Percentiles rank a stretch among this genome's conserved stretches.
Evolutionary conservation across 2,113 vertebrate species (phyloP).

Genomic region (Lethenteron camtschaticum): DNA sequence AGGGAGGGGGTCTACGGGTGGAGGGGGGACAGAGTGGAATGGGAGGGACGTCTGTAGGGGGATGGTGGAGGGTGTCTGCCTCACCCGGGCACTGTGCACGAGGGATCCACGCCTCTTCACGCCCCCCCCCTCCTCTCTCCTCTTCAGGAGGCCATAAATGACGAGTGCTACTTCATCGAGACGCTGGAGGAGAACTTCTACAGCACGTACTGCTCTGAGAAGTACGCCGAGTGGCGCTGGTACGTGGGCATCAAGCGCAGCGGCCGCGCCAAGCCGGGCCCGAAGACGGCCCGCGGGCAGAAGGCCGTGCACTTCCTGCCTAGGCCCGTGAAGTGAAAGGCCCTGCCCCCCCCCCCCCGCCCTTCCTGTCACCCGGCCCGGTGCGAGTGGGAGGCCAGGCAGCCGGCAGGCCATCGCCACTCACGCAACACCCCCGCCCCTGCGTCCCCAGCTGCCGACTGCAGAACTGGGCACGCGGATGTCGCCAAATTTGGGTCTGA

Average conservation of each 20-base stretch:
- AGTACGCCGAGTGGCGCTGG: slow-evolving; percentile 44
- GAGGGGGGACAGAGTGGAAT: not conserved
- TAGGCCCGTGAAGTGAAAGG: slow-evolving; percentile 18
- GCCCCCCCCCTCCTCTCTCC: not conserved
- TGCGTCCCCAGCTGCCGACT: too few species aligned
- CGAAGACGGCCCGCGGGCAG: slow-evolving; percentile 47
- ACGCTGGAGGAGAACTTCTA: slow-evolving; percentile 64
- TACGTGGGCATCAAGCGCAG: slow-evolving; percentile 67
- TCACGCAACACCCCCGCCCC: too few species aligned
- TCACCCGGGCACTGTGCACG: not conserved
- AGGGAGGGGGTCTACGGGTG: not conserved
- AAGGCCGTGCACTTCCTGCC: slow-evolving; percentile 70
- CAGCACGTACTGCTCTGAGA: slow-evolving; percentile 59
- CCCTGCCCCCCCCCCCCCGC: too few species aligned
- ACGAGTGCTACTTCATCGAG: slow-evolving; percentile 69
- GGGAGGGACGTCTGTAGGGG: not conserved
- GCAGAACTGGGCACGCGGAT: too few species aligned
- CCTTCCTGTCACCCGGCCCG: too few species aligned
- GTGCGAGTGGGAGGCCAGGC: too few species aligned
- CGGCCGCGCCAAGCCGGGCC: slow-evolving; percentile 45
- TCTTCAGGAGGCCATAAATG: slow-evolving; percentile 27
- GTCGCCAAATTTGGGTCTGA: too few species aligned
- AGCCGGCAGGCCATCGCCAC: too few species aligned
- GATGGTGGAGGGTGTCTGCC: not conserved
- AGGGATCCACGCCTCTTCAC: not conserved